A percentile compares a stretch with the other conserved stretches of the same genome.
Conservation (phyloP, 2,113 vertebrate species). For the Oostethus manadensis region DNA sequence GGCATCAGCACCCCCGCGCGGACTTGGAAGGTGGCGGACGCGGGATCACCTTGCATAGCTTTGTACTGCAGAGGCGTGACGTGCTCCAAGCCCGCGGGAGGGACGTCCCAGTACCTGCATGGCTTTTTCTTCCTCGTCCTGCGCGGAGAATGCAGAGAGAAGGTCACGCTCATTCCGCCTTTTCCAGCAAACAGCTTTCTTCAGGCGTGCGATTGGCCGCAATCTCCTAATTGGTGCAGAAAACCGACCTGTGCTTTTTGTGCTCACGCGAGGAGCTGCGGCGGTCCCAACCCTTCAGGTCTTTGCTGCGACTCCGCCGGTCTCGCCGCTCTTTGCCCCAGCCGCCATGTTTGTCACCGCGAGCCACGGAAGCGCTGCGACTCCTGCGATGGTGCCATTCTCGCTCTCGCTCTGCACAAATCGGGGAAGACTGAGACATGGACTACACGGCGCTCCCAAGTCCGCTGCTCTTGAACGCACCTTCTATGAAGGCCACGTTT, state of each 20-base stretch:
- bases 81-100: constrained; percentile 87
- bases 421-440: too few species aligned
- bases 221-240: constrained; percentile 36
- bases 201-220: not conserved
- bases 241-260: constrained; percentile 74
- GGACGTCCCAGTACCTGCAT: constrained; percentile 90
- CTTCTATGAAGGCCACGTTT: too few species aligned
- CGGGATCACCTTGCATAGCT: constrained; percentile 84
- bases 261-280: constrained; percentile 70
- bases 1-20: not conserved
- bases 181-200: not conserved
- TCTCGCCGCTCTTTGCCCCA: constrained; percentile 75
- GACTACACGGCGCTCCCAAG: too few species aligned
- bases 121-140: constrained; percentile 88
- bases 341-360: constrained; percentile 63
- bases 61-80: constrained; percentile 94
- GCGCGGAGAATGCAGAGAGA: constrained; percentile 68
- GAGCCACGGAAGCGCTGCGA: constrained; percentile 52
- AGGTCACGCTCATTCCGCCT: not conserved
- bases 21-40: not conserved
- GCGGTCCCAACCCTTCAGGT: constrained; percentile 79
- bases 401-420: constrained; percentile 64
- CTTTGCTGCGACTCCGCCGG: constrained; percentile 84
- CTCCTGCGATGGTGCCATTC: constrained; percentile 68
- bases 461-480: too few species aligned